Percentiles rank a stretch among this genome's conserved stretches.
These are phyloP conservation scores for Cetoscarus ocellatus DNA, from an alignment of 2,797 vertebrate species.

Conservation along the genomic window DNA sequence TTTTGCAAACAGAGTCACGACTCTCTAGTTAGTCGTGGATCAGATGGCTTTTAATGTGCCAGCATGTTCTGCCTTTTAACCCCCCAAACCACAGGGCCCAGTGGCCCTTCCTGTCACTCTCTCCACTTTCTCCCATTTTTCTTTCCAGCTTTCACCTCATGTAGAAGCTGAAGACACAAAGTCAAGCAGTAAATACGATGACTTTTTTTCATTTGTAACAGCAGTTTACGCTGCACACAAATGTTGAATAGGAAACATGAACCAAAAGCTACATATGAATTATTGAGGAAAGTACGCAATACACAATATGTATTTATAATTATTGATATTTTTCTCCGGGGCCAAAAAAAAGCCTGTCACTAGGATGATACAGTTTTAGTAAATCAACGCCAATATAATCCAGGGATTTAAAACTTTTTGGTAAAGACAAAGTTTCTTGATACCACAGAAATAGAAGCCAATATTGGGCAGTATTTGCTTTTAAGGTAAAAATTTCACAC, in stretches of 20 bases:
- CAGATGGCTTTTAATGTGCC: slow-evolving; percentile 80
- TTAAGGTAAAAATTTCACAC: too few species aligned
- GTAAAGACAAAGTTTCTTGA: too few species aligned
- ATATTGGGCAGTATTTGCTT: too few species aligned
- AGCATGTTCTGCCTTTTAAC: slow-evolving; percentile 84
- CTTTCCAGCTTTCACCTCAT: slow-evolving; percentile 54
- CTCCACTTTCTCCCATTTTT: slow-evolving; percentile 27
- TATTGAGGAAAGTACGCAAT: too few species aligned
- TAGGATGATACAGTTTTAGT: too few species aligned
- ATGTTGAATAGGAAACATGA: neutral
- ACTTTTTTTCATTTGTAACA: slow-evolving; percentile 51
- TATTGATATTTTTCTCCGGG: too few species aligned
- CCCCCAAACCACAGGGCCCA: slow-evolving; percentile 62
- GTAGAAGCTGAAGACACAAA: slow-evolving; percentile 34
- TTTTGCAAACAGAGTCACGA: slow-evolving; percentile 68
- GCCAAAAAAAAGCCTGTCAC: too few species aligned
- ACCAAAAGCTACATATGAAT: too few species aligned
- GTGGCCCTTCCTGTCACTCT: slow-evolving; percentile 54
- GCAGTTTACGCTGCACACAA: slow-evolving; percentile 16
- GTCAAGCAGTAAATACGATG: slow-evolving; percentile 36
- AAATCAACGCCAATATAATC: too few species aligned
- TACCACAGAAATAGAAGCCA: too few species aligned
- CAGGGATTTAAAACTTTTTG: too few species aligned
- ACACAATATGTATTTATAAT: too few species aligned
- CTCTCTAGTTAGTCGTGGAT: slow-evolving; percentile 69